Conservation (phyloP, 64 coral and sea anemone species). For the Porites australiensis region DNA sequence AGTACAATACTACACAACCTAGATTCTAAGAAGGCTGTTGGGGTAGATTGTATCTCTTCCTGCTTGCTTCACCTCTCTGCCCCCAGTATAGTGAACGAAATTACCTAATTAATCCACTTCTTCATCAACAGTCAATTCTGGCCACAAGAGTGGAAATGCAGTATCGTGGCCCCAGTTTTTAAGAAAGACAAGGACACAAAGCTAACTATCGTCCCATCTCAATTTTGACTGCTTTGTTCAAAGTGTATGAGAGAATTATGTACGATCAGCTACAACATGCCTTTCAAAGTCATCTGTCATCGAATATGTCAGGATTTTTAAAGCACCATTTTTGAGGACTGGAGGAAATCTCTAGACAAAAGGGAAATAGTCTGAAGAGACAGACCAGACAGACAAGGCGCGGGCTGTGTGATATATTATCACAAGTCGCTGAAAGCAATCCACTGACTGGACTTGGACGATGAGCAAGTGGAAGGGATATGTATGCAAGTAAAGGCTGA, state of each 20-base stretch:
- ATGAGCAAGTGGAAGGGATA: conserved; percentile 24
- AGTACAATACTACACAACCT: too few relatives aligned
- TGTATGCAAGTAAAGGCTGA: conserved; percentile 24
- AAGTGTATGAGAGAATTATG: conserved; percentile 9
- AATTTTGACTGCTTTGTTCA: neutral
- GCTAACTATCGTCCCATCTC: neutral
- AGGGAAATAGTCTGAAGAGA: conserved; percentile 1
- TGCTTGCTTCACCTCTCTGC: too few relatives aligned
- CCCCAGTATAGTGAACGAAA: too few relatives aligned
- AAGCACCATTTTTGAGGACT: conserved; percentile 12
- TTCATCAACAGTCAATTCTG: neutral
- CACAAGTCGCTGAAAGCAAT: neutral
- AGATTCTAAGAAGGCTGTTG: too few relatives aligned
- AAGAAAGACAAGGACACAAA: neutral
- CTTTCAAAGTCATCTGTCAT: neutral
- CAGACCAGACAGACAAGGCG: conserved; percentile 11
- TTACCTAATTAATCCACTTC: neutral
- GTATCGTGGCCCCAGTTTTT: neutral
- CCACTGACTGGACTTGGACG: conserved; percentile 9
- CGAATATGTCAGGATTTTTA: conserved; percentile 1
- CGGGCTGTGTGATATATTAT: neutral
- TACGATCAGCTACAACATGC: neutral
- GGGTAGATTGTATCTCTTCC: too few relatives aligned
- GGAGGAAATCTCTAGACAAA: too few relatives aligned
- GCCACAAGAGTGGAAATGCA: neutral